Evolutionary conservation across 1,140 invertebrate species (phyloP).

Genomic region (Cydia pomonella): DNA sequence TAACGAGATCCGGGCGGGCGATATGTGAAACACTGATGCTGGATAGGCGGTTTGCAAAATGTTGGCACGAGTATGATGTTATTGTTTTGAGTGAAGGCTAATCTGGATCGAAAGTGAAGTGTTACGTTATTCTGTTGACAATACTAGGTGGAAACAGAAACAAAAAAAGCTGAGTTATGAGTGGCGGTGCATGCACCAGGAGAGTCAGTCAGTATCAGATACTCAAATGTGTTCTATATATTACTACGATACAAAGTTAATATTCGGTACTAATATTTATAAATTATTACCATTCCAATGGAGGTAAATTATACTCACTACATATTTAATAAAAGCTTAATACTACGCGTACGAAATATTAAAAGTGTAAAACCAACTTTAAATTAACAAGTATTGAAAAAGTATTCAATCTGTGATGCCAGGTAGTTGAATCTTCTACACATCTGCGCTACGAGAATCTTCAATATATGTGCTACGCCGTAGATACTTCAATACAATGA

Average conservation of each 20-base stretch:
- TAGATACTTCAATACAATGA: constrained; percentile 10
- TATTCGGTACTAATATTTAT: too few species aligned
- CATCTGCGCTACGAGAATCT: constrained; percentile 7
- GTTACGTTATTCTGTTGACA: constrained; percentile 8
- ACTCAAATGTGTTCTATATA: too few species aligned
- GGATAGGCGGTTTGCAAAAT: constrained; percentile 13
- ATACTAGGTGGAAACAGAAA: background rate
- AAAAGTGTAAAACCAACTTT: too few species aligned
- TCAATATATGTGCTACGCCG: background rate
- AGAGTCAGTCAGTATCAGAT: too few species aligned
- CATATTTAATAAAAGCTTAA: too few species aligned
- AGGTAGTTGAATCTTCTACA: background rate
- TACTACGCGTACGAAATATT: too few species aligned
- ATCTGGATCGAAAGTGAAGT: constrained; percentile 9
- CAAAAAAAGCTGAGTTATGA: background rate
- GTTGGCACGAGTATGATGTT: constrained; percentile 10
- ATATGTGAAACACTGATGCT: constrained; percentile 5
- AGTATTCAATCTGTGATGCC: background rate
- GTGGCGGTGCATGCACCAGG: too few species aligned
- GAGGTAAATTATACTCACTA: too few species aligned
- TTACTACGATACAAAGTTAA: too few species aligned
- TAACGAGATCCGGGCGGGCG: constrained; percentile 11
- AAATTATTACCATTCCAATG: too few species aligned
- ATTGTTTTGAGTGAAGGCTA: constrained; percentile 1
- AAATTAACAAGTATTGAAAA: too few species aligned